Base-by-base conservation (phyloP, 1,140 invertebrate species). In the Goniozus legneri region DNA sequence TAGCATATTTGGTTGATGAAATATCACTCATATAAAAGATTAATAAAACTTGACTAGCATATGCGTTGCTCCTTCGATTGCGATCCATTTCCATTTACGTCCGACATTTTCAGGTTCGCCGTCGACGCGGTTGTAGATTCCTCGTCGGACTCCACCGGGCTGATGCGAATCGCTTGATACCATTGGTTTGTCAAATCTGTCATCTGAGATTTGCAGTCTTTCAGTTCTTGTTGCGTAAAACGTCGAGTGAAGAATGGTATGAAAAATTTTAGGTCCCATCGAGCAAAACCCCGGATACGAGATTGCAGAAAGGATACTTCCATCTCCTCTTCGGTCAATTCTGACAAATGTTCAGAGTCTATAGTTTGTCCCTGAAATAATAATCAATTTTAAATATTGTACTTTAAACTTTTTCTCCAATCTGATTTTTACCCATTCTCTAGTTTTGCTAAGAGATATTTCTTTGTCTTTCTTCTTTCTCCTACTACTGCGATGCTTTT, bases 151-250 rank as follows among this genome's bases (percentile, higher is more conserved):
- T 91, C 86, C 31, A 84, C 71, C 1, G 87, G 86, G 47, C 87
- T 88, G 60, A 92, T 88, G 44, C 91, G 79, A 47, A 95, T 91
- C 0, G 91, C 92, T 69, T 96, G 91, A 76, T 96, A 96, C 94
- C 94, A 97, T 67, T 96, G 89, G 68, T 95, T 95, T 1, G 93
- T 95, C 35, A 97, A 76, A 75, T 93, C 90, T 4, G 90, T 91
- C 92, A 97, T 97, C 77, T 96, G 92, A 36, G 87, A 92, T 66
- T 93, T 92, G 62, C 94, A 95, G 71, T 96, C 93, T 65, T 92
- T 91, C 35, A 97, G 71, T 78, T 97, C 93, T 83, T 95, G 79
- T 71, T 95, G 91, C 16, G 94, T 97, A 63, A 97, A 95, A 52
- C 92, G 79, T 50, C 94, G 79, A 1, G 93, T 97, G 67, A 98